These are phyloP conservation scores for Tanypteryx hageni DNA, from an alignment of 2,888 invertebrate species.

Conservation along the genomic window DNA sequence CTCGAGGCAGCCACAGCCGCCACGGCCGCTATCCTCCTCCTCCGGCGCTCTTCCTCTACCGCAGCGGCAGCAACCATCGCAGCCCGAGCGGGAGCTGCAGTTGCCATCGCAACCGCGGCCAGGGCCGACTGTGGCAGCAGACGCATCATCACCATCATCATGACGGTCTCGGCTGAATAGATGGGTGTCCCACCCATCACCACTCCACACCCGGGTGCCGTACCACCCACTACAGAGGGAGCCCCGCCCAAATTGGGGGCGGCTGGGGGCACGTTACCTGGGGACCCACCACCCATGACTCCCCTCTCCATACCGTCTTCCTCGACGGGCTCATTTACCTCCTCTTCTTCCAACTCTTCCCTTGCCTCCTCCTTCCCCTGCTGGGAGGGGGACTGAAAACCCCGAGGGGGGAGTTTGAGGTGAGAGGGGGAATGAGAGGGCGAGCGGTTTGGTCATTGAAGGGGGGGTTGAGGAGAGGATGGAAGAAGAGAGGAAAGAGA, in stretches of 20 bases:
- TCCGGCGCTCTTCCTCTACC: slow-evolving; percentile 70
- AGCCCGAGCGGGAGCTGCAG: slow-evolving; percentile 77
- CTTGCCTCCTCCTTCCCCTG: slow-evolving; percentile 73
- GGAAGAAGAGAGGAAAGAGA: slow-evolving; percentile 59
- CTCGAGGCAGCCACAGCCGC: slow-evolving; percentile 74
- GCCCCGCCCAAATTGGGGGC: slow-evolving; percentile 26
- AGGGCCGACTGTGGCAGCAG: slow-evolving; percentile 77
- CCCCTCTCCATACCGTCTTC: slow-evolving; percentile 68
- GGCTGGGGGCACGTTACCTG: slow-evolving; percentile 66
- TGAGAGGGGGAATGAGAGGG: slow-evolving; percentile 74
- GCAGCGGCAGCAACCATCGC: slow-evolving; percentile 70
- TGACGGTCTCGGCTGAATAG: slow-evolving; percentile 48
- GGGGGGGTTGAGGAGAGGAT: slow-evolving; percentile 68
- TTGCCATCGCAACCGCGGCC: slow-evolving; percentile 80
- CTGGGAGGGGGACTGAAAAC: slow-evolving; percentile 69
- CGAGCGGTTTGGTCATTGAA: slow-evolving; percentile 78
- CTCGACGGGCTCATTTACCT: slow-evolving; percentile 62
- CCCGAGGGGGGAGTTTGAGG: slow-evolving; percentile 68
- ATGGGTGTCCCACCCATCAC: slow-evolving; percentile 47
- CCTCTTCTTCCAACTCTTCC: slow-evolving; percentile 48
- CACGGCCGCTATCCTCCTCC: slow-evolving; percentile 69
- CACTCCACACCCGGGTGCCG: slow-evolving; percentile 55
- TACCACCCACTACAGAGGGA: slow-evolving; percentile 59
- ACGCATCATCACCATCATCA: slow-evolving; percentile 69
- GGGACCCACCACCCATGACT: slow-evolving; percentile 68